Evolutionary conservation across 2,888 invertebrate species (phyloP).

Genomic region (Acronicta alni): DNA sequence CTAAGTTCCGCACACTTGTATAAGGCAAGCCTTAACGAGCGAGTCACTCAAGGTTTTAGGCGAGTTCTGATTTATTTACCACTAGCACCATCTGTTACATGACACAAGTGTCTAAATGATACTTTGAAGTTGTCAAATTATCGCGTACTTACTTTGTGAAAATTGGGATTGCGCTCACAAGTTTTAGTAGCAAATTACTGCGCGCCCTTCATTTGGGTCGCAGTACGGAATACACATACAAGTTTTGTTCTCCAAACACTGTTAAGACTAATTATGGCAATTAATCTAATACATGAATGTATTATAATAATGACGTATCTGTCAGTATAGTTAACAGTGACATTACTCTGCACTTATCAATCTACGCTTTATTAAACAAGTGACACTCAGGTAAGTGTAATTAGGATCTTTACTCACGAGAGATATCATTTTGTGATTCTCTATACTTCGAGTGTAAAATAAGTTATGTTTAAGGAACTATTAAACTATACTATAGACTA

Average conservation of each 20-base stretch:
- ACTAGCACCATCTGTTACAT: constrained; percentile 80
- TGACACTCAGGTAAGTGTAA: no score
- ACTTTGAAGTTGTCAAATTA: constrained; percentile 86
- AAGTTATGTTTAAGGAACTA: no score
- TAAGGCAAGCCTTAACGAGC: constrained; percentile 74
- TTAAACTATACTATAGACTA: no score
- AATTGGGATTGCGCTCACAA: constrained; percentile 61
- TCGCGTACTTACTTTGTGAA: constrained; percentile 72
- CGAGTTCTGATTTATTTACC: constrained; percentile 79
- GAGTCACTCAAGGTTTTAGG: constrained; percentile 77
- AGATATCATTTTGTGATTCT: no score
- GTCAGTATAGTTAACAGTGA: constrained; percentile 16
- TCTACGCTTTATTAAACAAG: not conserved
- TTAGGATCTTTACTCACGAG: no score
- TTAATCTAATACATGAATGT: constrained; percentile 36
- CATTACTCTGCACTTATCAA: not conserved
- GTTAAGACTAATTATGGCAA: constrained; percentile 45
- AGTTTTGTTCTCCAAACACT: constrained; percentile 36
- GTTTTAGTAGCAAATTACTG: constrained; percentile 54
- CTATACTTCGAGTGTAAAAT: no score
- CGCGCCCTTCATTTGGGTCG: constrained; percentile 33
- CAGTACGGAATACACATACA: constrained; percentile 26
- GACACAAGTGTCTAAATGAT: constrained; percentile 79
- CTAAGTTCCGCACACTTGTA: constrained; percentile 68
- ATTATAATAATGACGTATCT: constrained; percentile 15